A percentile compares a stretch with the other conserved stretches of the same genome.
Evolutionary conservation across 2,797 vertebrate species (phyloP).

Genomic region (Naso thynnoides): DNA sequence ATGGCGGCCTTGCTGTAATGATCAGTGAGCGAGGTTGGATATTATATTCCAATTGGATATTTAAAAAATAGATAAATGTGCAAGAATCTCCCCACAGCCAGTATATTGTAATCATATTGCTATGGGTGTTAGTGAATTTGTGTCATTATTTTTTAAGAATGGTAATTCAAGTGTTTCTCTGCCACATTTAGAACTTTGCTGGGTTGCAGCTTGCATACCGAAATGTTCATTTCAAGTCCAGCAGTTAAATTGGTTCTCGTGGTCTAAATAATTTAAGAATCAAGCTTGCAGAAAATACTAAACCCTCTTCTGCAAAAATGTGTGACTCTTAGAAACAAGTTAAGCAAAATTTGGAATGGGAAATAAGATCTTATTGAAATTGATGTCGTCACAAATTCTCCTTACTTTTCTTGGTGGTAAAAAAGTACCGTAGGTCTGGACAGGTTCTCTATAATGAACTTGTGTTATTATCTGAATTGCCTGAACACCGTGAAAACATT

Average conservation of each 20-base stretch:
- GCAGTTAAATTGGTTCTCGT: not conserved
- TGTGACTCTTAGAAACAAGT: too few relatives aligned
- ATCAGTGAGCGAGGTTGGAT: conserved; percentile 5
- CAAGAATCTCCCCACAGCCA: not conserved
- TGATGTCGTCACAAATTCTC: too few relatives aligned
- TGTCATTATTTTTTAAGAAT: not conserved
- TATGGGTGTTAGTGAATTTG: not conserved
- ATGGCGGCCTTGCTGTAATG: conserved; percentile 13
- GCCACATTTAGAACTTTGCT: not conserved
- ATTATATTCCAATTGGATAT: conserved; percentile 13
- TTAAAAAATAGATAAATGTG: not conserved
- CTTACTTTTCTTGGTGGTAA: not conserved
- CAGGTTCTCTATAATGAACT: too few relatives aligned
- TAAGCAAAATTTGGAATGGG: too few relatives aligned
- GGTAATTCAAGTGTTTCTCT: conserved; percentile 4
- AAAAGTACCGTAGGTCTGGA: too few relatives aligned
- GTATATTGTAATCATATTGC: conserved; percentile 3
- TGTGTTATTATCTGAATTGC: too few relatives aligned
- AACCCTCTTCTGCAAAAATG: not conserved
- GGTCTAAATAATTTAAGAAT: not conserved
- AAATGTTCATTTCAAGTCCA: conserved; percentile 6
- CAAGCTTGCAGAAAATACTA: not conserved
- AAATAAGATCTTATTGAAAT: too few relatives aligned
- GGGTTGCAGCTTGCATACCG: conserved; percentile 3
- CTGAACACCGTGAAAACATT: too few relatives aligned